A percentile compares a stretch with the other conserved stretches of the same genome.
phyloP scores from a whole-genome alignment of 2,888 invertebrate genomes.

The Pocota personata region DNA sequence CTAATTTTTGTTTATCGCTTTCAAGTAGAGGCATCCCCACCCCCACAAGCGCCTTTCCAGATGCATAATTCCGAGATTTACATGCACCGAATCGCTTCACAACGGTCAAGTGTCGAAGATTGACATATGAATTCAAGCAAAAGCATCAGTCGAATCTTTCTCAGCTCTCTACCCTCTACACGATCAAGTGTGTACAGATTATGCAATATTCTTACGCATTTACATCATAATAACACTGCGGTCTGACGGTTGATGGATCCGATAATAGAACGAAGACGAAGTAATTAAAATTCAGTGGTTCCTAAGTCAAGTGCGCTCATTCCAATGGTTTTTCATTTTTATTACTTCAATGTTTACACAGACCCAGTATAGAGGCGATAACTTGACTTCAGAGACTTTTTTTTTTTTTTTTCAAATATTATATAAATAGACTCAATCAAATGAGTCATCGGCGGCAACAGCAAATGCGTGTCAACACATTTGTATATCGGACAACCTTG shows the following conservation, averaged over 20 bases:
- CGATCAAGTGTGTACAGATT: conserved; percentile 24
- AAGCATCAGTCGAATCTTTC: conserved; percentile 19
- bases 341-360: background rate
- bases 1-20: conserved; percentile 50
- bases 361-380: background rate
- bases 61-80: conserved; percentile 5
- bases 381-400: background rate
- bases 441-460: background rate
- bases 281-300: conserved; percentile 1
- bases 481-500: conserved; percentile 36
- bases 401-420: conserved; percentile 5
- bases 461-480: conserved; percentile 16
- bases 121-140: conserved; percentile 59
- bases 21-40: background rate
- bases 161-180: background rate
- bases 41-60: conserved; percentile 17
- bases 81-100: conserved; percentile 3
- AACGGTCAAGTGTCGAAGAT: conserved; percentile 60
- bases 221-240: conserved; percentile 42
- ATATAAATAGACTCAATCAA: background rate
- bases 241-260: conserved; percentile 31
- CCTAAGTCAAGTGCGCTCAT: conserved; percentile 38
- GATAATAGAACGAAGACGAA: conserved; percentile 27
- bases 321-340: background rate
- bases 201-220: conserved; percentile 48